Base-by-base conservation (phyloP, 2,113 vertebrate genomes). In the Gadus macrocephalus region DNA sequence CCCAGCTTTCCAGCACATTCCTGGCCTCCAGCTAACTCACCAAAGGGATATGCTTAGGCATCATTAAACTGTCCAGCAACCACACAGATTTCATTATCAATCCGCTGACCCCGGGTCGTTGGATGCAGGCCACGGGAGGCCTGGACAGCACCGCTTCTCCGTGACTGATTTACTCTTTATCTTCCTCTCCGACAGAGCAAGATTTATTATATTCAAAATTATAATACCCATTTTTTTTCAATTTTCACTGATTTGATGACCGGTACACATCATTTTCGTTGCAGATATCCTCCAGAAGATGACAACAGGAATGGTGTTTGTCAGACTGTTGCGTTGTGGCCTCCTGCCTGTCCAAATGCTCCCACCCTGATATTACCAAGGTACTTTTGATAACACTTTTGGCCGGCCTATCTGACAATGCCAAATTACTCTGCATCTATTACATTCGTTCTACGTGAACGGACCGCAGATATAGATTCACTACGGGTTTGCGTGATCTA, bases 1-100 rank as follows among this genome's bases (percentile, higher is more conserved):
- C 11, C 42, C 42, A 49, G 42, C 42, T 35, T 69, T 83, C 77
- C 75, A 81, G 74, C 70, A 83, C 64, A 66, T 67, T 63, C 75
- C 67, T 78, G 25, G 64, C 27, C 60, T 69, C 22, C 42, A 67
- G 25, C 19, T 76, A 64, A 67, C 15, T 72, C 71, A 72, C 67
- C 49, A 55, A 31, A 78, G 55, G 31, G 22, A 79, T 75, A 67
- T 35, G 66, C 31, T 35, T 14, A 22, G 35, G 64, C 20, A 68
- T 72, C 64, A 76, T 69, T 63, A 67, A 67, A 71, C 16, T 19
- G 9, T 58, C 55, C 55, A 17, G 38, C 14, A 15, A 15, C 11
- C 62, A 63, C 62, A 63, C 22, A 25, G 27, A 31, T n/a, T 64
- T 61, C 9, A 31, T 64, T 28, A 64, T 64, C 27, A 27, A 64